phyloP scores from a whole-genome alignment of 1,140 invertebrate species.

The Drosophila biarmipes region DNA sequence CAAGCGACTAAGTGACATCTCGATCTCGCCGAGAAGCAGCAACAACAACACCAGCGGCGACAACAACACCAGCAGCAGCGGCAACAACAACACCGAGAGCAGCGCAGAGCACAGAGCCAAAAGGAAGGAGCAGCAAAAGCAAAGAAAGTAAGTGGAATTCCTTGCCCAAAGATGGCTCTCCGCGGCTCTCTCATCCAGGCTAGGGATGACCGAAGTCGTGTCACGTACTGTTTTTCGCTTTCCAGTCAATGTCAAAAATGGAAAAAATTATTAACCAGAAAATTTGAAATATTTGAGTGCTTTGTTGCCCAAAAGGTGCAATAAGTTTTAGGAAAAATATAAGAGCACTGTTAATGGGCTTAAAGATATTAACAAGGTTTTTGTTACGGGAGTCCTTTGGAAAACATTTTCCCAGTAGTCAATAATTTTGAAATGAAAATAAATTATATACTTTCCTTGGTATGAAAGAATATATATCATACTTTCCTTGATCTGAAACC shows the following conservation, averaged over 20 bases:
- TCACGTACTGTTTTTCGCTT: neutral
- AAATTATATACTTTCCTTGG: too few species aligned
- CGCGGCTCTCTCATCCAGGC: slow-evolving; percentile 19
- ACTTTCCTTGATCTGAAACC: too few species aligned
- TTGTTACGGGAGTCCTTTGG: too few species aligned
- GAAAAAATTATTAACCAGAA: neutral
- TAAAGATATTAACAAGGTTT: too few species aligned
- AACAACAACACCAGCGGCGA: slow-evolving; percentile 21
- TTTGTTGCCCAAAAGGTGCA: neutral
- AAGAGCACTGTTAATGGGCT: too few species aligned
- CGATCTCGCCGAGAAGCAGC: slow-evolving; percentile 22
- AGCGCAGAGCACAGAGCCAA: slow-evolving; percentile 32
- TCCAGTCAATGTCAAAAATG: neutral
- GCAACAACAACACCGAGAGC: slow-evolving; percentile 20
- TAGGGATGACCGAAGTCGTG: slow-evolving; percentile 7
- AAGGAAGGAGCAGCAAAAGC: slow-evolving; percentile 24
- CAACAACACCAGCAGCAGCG: slow-evolving; percentile 15
- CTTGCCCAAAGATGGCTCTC: slow-evolving; percentile 73
- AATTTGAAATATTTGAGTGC: neutral
- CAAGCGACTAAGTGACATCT: slow-evolving; percentile 30
- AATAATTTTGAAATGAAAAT: too few species aligned
- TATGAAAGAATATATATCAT: too few species aligned
- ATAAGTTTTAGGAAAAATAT: too few species aligned
- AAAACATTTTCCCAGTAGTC: too few species aligned
- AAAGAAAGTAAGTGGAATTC: slow-evolving; percentile 82